phyloP scores from a whole-genome alignment of 1,140 invertebrate genomes.

The Euwallacea similis region DNA sequence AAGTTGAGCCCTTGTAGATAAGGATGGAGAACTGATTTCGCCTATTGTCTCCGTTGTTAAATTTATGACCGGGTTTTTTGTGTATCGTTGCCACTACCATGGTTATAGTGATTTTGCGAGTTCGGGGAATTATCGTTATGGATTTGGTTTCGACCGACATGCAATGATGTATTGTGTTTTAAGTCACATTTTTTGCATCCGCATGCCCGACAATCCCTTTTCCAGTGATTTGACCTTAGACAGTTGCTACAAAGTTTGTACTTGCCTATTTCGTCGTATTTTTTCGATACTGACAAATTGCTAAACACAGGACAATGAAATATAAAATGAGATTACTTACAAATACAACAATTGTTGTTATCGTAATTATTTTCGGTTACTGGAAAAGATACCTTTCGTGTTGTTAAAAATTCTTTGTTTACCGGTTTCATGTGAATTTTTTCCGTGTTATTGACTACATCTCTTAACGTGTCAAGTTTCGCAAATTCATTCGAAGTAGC shows the following conservation, averaged over 20 bases:
- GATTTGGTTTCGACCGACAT: not conserved
- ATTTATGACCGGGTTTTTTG: too few species aligned
- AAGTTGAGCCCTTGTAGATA: not conserved
- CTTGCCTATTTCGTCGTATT: not conserved
- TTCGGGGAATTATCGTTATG: too few species aligned
- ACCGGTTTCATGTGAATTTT: not conserved
- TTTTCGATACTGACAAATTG: not conserved
- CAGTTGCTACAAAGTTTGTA: not conserved
- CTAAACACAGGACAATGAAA: not conserved
- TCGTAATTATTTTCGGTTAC: not conserved
- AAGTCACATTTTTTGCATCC: conserved; percentile 3
- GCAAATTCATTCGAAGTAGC: too few species aligned
- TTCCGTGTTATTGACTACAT: too few species aligned
- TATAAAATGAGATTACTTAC: not conserved
- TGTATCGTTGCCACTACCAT: too few species aligned
- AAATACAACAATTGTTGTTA: not conserved
- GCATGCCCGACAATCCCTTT: not conserved
- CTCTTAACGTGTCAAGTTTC: not conserved
- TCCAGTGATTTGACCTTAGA: not conserved
- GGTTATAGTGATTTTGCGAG: too few species aligned
- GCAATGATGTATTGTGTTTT: conserved; percentile 1
- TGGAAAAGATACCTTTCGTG: not conserved
- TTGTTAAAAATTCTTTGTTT: not conserved
- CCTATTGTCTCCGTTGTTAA: too few species aligned
- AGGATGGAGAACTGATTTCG: too few species aligned